phyloP scores from a whole-genome alignment of 2,113 vertebrate species.

The Tautogolabrus adspersus region DNA sequence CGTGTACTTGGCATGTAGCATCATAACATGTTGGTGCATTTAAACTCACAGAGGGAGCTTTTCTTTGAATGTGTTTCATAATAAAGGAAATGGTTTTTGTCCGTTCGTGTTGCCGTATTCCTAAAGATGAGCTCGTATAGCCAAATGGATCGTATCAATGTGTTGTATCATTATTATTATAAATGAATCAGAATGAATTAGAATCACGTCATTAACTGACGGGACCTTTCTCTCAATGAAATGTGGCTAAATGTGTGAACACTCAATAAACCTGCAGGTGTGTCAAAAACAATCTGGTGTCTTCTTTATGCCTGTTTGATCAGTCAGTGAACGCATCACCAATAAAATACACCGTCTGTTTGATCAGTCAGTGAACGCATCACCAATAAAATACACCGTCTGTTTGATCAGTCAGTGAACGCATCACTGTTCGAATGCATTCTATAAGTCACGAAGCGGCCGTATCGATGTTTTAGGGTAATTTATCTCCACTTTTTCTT shows the following conservation, averaged over 20 bases:
- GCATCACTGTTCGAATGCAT: too few species aligned
- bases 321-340: too few species aligned
- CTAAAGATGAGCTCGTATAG: conserved; percentile 77
- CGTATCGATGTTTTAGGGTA: too few species aligned
- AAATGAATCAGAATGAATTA: conserved; percentile 78
- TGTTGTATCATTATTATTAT: conserved; percentile 83
- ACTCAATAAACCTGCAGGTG: conserved; percentile 37
- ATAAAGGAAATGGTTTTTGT: conserved; percentile 79
- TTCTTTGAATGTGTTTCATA: conserved; percentile 84
- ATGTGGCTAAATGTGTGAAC: conserved; percentile 27
- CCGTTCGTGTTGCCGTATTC: conserved; percentile 79
- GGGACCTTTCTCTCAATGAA: conserved; percentile 18
- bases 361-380: too few species aligned
- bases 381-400: too few species aligned
- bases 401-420: too few species aligned
- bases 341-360: too few species aligned
- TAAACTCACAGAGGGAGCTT: conserved; percentile 65
- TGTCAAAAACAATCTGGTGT: neutral
- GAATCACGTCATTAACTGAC: conserved; percentile 37
- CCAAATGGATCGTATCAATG: conserved; percentile 80
- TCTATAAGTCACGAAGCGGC: too few species aligned
- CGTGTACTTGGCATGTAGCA: conserved; percentile 87
- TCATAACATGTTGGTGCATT: conserved; percentile 84
- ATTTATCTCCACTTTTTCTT: too few species aligned
- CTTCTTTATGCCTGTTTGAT: neutral